Percentiles rank a stretch among this genome's conserved stretches.
phyloP scores from a whole-genome alignment of 2,888 invertebrate species.

The Dyspetes luteomarginatus region DNA sequence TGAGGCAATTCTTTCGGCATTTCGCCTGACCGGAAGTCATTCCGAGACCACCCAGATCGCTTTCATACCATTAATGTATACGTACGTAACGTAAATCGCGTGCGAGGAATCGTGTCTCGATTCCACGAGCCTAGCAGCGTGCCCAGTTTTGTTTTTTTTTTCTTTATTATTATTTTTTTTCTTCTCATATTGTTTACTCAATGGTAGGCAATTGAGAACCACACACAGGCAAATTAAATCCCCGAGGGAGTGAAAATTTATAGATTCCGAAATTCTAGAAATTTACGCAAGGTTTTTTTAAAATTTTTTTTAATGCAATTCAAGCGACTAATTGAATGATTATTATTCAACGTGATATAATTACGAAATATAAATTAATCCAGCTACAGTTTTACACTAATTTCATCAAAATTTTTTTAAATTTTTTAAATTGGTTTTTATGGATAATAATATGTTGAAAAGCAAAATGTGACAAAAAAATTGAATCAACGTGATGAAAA shows the following conservation, averaged over 20 bases:
- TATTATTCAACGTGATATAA: no score
- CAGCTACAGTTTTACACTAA: no score
- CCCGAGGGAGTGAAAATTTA: neutral
- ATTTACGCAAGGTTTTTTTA: no score
- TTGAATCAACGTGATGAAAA: no score
- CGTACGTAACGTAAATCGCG: slow-evolving; percentile 60
- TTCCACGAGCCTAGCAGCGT: slow-evolving; percentile 1
- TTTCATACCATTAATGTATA: neutral
- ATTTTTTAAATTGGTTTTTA: no score
- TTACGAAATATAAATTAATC: no score
- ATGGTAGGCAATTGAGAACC: slow-evolving; percentile 68
- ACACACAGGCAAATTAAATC: neutral
- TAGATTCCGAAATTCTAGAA: no score
- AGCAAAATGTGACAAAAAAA: no score
- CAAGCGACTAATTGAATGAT: no score
- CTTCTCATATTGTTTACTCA: slow-evolving; percentile 63
- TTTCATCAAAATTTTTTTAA: no score
- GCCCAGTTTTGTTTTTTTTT: slow-evolving; percentile 39
- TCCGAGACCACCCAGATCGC: slow-evolving; percentile 52
- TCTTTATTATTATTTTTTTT: neutral
- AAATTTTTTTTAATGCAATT: no score
- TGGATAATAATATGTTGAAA: no score
- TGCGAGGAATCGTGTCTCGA: slow-evolving; percentile 24
- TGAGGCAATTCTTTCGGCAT: slow-evolving; percentile 26
- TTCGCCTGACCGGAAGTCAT: slow-evolving; percentile 53